Conservation (phyloP, 2,113 vertebrate genomes). For the Ia io region DNA sequence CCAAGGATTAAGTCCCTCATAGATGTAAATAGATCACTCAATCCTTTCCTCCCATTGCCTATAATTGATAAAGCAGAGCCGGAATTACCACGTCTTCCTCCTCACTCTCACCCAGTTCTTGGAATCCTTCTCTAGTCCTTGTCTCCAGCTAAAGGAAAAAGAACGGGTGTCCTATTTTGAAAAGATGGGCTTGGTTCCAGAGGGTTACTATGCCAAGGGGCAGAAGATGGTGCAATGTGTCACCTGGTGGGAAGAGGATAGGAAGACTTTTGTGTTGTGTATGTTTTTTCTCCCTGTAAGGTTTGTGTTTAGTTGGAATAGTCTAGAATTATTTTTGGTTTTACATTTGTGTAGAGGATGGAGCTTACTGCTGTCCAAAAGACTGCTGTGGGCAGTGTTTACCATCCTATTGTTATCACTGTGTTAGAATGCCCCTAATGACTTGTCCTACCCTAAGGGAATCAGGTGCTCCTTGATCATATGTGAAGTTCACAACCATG, state of each 20-base stretch:
- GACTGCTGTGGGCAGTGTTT: background rate
- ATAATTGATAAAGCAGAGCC: background rate
- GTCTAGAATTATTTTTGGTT: background rate
- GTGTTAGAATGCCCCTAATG: background rate
- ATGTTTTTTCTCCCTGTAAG: background rate
- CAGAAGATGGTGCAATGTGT: background rate
- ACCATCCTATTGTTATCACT: background rate
- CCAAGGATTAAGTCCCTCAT: background rate
- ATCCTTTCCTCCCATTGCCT: background rate
- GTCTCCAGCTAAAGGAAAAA: background rate
- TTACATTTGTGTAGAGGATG: background rate
- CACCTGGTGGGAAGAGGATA: background rate
- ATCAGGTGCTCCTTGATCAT: background rate
- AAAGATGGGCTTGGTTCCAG: background rate
- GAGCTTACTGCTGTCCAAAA: background rate
- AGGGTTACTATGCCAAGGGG: background rate
- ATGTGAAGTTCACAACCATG: background rate
- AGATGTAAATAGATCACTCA: background rate
- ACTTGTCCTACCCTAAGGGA: background rate
- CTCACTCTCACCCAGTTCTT: background rate
- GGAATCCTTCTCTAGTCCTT: background rate
- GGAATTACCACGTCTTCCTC: background rate
- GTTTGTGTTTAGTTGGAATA: background rate
- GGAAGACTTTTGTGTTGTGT: background rate
- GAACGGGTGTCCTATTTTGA: background rate